phyloP scores from a whole-genome alignment of 2,888 invertebrate genomes.

The Parascotia fuliginaria region DNA sequence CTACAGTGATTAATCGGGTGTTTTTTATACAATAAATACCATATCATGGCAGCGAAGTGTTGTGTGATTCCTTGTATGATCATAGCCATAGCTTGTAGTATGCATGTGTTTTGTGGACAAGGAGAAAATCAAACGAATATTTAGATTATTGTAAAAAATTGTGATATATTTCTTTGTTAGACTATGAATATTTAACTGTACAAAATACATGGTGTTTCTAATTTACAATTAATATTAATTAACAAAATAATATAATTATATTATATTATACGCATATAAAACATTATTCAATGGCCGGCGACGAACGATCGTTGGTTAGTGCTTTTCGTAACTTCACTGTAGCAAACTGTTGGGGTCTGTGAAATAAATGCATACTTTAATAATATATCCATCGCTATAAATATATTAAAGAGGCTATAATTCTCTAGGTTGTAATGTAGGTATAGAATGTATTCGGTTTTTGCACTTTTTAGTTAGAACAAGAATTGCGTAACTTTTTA shows the following conservation, averaged over 20 bases:
- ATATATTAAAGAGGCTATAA: too few species aligned
- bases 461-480: too few species aligned
- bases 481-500: too few species aligned
- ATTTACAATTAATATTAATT: constrained; percentile 82
- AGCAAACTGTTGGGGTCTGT: constrained; percentile 94
- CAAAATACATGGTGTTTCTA: constrained; percentile 83
- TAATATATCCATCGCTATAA: too few species aligned
- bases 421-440: too few species aligned
- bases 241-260: constrained; percentile 75
- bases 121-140: constrained; percentile 55
- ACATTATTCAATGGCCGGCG: constrained; percentile 88
- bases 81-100: neutral
- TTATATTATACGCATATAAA: constrained; percentile 59
- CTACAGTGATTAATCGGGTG: too few species aligned
- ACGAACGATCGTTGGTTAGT: constrained; percentile 94
- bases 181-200: constrained; percentile 86
- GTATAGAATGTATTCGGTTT: too few species aligned
- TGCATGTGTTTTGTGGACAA: neutral
- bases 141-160: constrained; percentile 79
- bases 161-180: constrained; percentile 85
- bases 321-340: constrained; percentile 95
- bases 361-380: constrained; percentile 51
- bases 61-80: neutral
- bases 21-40: too few species aligned
- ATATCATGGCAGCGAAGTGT: too few species aligned